Evolutionary conservation across 2,888 invertebrate genomes (phyloP).

Genomic region (Zele albiditarsus): DNA sequence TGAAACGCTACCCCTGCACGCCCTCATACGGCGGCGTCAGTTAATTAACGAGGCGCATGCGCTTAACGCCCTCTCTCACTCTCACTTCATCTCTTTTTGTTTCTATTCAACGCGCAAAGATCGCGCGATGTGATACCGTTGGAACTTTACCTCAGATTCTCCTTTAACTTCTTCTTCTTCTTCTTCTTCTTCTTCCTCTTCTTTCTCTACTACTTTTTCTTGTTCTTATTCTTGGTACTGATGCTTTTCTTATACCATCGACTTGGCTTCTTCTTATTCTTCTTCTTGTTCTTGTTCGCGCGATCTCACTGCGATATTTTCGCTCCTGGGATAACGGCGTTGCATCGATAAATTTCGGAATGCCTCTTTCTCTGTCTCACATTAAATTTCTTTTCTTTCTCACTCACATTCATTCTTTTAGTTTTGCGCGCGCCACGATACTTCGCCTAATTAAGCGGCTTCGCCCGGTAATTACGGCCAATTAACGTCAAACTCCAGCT

Average conservation of each 20-base stretch:
- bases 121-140: conserved; percentile 65
- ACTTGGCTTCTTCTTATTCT: conserved; percentile 32
- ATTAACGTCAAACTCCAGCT: conserved; percentile 64
- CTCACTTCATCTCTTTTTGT: neutral
- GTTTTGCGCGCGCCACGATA: conserved; percentile 26
- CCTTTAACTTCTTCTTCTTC: conserved; percentile 42
- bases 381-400: conserved; percentile 2
- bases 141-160: conserved; percentile 49
- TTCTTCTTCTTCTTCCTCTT: conserved; percentile 21
- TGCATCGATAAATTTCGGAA: conserved; percentile 68
- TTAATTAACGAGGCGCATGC: conserved; percentile 67
- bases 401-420: conserved; percentile 38
- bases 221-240: conserved; percentile 9
- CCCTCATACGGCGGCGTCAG: conserved; percentile 51
- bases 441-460: conserved; percentile 67
- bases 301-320: conserved; percentile 49
- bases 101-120: conserved; percentile 52
- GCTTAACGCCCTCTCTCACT: conserved; percentile 58
- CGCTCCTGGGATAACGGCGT: conserved; percentile 46
- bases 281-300: conserved; percentile 31
- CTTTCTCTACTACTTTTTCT: conserved; percentile 25
- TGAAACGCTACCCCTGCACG: conserved; percentile 42
- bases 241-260: conserved; percentile 1
- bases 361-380: conserved; percentile 49
- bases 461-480: conserved; percentile 67